Conservation (phyloP, 2,888 invertebrate species). For the Elysia crispata region DNA sequence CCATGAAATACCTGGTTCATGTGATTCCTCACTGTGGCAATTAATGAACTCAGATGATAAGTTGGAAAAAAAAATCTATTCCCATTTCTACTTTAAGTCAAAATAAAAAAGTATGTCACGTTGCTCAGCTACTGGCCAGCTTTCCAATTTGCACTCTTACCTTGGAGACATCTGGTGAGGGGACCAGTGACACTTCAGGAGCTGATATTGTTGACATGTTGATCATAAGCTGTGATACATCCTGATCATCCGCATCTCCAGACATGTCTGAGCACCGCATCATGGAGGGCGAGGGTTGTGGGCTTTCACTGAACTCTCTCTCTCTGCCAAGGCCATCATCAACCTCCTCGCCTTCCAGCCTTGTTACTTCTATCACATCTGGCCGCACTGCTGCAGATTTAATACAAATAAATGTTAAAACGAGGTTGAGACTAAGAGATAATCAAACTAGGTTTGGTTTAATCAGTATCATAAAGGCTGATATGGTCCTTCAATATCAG, state of each 20-base stretch:
- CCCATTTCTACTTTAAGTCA: too few relatives aligned
- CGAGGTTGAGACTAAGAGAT: not conserved
- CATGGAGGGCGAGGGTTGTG: constrained; percentile 51
- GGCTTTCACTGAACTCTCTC: constrained; percentile 57
- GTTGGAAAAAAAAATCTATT: too few relatives aligned
- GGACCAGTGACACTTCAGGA: constrained; percentile 72
- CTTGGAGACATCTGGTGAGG: constrained; percentile 71
- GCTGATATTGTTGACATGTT: constrained; percentile 70
- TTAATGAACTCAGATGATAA: too few relatives aligned
- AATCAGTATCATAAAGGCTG: too few relatives aligned
- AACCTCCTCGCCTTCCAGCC: constrained; percentile 57
- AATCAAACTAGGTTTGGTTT: too few relatives aligned
- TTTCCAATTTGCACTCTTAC: constrained; percentile 49
- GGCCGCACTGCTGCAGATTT: constrained; percentile 60
- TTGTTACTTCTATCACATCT: constrained; percentile 64
- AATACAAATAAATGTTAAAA: not conserved
- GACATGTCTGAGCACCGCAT: constrained; percentile 43
- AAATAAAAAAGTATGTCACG: too few relatives aligned
- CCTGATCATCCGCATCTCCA: constrained; percentile 49
- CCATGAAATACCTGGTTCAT: too few relatives aligned
- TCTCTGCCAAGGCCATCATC: constrained; percentile 58
- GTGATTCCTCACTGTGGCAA: too few relatives aligned
- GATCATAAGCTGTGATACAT: constrained; percentile 59
- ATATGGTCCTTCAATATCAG: too few relatives aligned
- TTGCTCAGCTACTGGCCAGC: too few relatives aligned